Percentiles rank a stretch among this genome's conserved stretches.
Evolutionary conservation across 2,797 vertebrate genomes (phyloP).

Genomic region (Cygnus olor): DNA sequence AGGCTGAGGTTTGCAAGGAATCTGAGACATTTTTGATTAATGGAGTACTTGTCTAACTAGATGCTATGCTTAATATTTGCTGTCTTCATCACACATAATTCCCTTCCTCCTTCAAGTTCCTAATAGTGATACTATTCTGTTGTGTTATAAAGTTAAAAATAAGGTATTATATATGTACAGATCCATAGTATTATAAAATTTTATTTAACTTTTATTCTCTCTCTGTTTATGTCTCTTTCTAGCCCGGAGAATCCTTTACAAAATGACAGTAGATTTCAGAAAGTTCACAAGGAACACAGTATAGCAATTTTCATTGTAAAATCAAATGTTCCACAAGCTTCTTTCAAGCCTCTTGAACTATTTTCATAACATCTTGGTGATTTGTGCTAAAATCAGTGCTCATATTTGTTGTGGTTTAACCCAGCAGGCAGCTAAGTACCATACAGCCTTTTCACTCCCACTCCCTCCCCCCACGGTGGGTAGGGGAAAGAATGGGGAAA

Average conservation of each 20-base stretch:
- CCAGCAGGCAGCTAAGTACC: too few species aligned
- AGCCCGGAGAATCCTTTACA: not conserved
- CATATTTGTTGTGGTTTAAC: too few species aligned
- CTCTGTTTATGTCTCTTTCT: not conserved
- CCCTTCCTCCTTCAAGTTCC: not conserved
- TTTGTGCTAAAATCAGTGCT: not conserved
- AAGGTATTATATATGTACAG: not conserved
- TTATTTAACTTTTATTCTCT: not conserved
- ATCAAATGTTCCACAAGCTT: not conserved
- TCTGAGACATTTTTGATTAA: not conserved
- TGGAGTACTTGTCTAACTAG: not conserved
- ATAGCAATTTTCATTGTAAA: not conserved
- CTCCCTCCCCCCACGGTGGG: too few species aligned
- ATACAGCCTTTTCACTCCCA: too few species aligned
- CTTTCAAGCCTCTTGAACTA: not conserved
- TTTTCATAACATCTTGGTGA: not conserved
- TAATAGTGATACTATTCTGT: not conserved
- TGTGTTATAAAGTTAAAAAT: not conserved
- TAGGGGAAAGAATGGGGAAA: too few species aligned
- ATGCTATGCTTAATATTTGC: not conserved
- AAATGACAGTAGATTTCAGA: not conserved
- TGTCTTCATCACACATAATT: not conserved
- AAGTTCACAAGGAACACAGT: not conserved
- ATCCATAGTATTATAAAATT: not conserved
- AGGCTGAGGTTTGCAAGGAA: not conserved